Evolutionary conservation across 2,888 invertebrate genomes (phyloP), one percentile per base, ranked within the genome.

Genomic region (Cataglyphis cursor): DNA sequence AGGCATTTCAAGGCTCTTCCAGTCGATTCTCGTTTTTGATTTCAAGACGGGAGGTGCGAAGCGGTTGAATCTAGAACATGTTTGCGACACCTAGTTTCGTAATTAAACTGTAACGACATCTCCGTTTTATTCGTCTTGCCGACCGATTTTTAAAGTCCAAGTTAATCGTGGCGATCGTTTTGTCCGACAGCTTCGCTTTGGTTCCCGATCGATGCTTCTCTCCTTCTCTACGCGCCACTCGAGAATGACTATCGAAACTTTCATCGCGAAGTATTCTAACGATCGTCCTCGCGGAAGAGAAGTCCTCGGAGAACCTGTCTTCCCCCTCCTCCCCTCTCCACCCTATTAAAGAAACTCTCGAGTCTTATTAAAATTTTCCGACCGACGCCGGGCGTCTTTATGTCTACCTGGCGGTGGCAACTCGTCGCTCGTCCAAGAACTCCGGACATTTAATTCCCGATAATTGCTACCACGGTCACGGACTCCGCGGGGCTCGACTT

Each of bases 351-450:
- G 75, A 51, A 72, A 85, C 84, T 80, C 70, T 80, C 72, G 83
- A 74, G 88, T 83, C 86, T 91, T 90, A 91, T 90, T 90, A 87
- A 91, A 90, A 91, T 90, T 90, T 88, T 73, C 75, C 88, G 85
- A 68, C 81, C 82, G 83, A 74, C 85, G 66, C 41, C 66, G 74
- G 51, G 70, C 65, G 41, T 64, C 75, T 74, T 74, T 48, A 21
- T 62, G 54, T 59, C 57, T 78, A 70, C 57, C 78, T 70, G 57
- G 76, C 18, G 66, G 31, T 57, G 82, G 81, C 78, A 82, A 80
- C 86, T 70, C 75, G 85, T 65, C 83, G 74, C 24, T 24, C 81
- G 81, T 57, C 72, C 31, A 41, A 35, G 44, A 85, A 78, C 74
- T 85, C 70, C 76, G 75, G 80, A 86, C 86, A 85, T 89, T 88